Evolutionary conservation across 1,140 invertebrate genomes (phyloP), one percentile per base, ranked within the genome.

Genomic region (Piezodorus guildinii): DNA sequence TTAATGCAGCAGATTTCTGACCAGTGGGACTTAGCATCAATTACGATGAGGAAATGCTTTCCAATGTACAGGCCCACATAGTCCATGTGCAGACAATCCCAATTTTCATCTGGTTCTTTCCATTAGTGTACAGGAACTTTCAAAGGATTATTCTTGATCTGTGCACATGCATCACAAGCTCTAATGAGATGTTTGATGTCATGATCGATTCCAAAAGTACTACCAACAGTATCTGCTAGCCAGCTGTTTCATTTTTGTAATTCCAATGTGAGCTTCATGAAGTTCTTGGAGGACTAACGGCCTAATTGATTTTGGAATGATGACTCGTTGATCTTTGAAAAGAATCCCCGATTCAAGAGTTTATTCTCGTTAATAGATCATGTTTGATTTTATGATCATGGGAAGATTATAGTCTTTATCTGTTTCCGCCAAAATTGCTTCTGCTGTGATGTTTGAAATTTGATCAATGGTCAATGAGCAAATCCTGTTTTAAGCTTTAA

Each of bases 81-180:
- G 67, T 80, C 80, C 0, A 77, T 69, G 65, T 81, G 77, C 0
- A 80, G 46, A 58, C 77, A 66, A 17, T 73, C 66, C 74, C 77
- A 80, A 2, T 74, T 49, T 14, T 25, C 21, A 25, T 51, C 17
- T 17, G 59, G 58, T 25, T 6, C n/a, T 8, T 68, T 62, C 69
- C 71, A 72, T 5, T 49, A 46, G n/a, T 68, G 64, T 1, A 67
- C 21, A 15, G 65, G 63, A 56, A 60, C 67, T 46, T 70, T 70
- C 0, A 27, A 6, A 67, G 68, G 58, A 51, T 70, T 44, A 63
- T 68, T 60, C 64, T 65, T 10, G 68, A 46, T 6, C 63, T n/a
- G n/a, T n/a, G n/a, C n/a, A n/a, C n/a, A n/a, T n/a, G n/a, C 62
- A 5, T 64, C 66, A 63, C 71, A 72, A 6, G 58, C 54, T 65